These are phyloP conservation scores for Cantharis flavilabris DNA, from an alignment of 2,888 invertebrate genomes.

Conservation along the genomic window DNA sequence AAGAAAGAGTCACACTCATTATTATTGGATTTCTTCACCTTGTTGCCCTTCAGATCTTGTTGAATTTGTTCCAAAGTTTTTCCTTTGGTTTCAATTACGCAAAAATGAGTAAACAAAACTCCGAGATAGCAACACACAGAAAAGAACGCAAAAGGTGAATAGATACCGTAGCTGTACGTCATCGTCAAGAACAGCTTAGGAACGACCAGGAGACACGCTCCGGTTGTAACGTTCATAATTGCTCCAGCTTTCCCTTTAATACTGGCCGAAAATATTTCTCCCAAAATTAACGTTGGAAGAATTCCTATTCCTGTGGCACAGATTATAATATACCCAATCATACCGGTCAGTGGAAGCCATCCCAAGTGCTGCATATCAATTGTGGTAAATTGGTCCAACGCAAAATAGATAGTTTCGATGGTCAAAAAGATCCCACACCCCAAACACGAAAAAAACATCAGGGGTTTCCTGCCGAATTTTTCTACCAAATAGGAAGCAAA, in stretches of 20 bases:
- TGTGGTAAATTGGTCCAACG: slow-evolving; percentile 29
- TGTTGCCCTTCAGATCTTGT: neutral
- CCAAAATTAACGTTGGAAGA: slow-evolving; percentile 44
- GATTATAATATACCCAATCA: slow-evolving; percentile 40
- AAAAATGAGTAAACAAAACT: neutral
- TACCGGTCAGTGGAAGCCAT: slow-evolving; percentile 46
- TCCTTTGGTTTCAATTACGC: neutral
- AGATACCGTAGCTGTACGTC: neutral
- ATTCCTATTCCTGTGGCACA: slow-evolving; percentile 39
- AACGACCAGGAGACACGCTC: neutral
- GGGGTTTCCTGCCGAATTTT: slow-evolving; percentile 42
- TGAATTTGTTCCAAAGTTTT: neutral
- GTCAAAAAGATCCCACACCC: slow-evolving; percentile 38
- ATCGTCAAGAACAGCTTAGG: neutral
- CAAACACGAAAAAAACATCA: slow-evolving; percentile 41
- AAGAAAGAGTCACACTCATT: neutral
- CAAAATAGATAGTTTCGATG: slow-evolving; percentile 42
- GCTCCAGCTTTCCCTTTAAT: slow-evolving; percentile 45
- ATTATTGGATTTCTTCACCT: neutral
- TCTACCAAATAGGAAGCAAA: slow-evolving; percentile 38
- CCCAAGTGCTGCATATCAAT: slow-evolving; percentile 26
- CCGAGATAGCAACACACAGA: neutral
- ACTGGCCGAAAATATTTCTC: slow-evolving; percentile 45
- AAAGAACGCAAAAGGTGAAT: neutral
- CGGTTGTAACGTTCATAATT: slow-evolving; percentile 39